Evolutionary conservation across 2,888 invertebrate genomes (phyloP).

Genomic region (Phoenoteleia sp.): DNA sequence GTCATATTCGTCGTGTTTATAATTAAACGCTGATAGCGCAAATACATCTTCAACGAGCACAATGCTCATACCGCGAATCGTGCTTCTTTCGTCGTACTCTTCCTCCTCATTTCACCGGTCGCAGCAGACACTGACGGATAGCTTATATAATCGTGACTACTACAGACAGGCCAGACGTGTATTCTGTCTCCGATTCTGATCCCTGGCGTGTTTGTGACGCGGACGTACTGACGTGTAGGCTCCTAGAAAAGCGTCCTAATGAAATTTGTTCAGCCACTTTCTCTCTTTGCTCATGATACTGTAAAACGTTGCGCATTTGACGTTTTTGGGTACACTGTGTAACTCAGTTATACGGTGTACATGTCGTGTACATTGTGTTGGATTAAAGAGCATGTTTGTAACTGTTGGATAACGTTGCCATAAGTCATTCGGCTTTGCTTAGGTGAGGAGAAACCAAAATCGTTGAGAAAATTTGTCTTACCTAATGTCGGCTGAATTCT

Average conservation of each 20-base stretch:
- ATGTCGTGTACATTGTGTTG: conserved; percentile 50
- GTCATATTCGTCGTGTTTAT: conserved; percentile 51
- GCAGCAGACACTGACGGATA: conserved; percentile 69
- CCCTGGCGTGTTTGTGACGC: conserved; percentile 55
- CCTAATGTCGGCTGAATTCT: too few relatives aligned
- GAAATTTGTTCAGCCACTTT: conserved; percentile 69
- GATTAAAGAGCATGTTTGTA: conserved; percentile 41
- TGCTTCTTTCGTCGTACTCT: conserved; percentile 47
- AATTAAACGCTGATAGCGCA: conserved; percentile 59
- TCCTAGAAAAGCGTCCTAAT: conserved; percentile 60
- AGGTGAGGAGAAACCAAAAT: background rate
- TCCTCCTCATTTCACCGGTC: conserved; percentile 49
- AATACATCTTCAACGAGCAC: conserved; percentile 37
- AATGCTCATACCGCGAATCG: conserved; percentile 53
- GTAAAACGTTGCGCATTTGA: too few relatives aligned
- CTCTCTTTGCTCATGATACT: conserved; percentile 56
- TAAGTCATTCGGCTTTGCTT: conserved; percentile 22
- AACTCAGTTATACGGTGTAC: conserved; percentile 44
- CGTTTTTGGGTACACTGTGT: conserved; percentile 47
- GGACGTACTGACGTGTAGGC: conserved; percentile 35
- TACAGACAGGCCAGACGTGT: conserved; percentile 60
- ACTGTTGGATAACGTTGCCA: conserved; percentile 30
- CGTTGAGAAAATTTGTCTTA: background rate
- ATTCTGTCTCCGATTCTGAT: conserved; percentile 59
- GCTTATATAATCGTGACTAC: conserved; percentile 74